phyloP scores from a whole-genome alignment of 1,140 invertebrate genomes.

The Drosophila murphyi region DNA sequence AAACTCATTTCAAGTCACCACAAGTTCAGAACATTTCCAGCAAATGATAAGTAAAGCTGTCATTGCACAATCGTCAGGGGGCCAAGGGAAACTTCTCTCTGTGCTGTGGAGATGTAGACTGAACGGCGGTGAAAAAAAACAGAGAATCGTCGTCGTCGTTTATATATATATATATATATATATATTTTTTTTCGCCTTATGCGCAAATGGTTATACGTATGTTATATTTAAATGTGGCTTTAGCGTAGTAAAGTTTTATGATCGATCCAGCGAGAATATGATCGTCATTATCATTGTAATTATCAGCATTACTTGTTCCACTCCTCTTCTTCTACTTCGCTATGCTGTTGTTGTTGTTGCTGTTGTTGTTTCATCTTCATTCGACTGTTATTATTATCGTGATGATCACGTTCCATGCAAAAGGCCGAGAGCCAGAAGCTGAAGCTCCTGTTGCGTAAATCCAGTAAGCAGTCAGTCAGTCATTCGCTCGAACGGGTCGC shows the following conservation, averaged over 20 bases:
- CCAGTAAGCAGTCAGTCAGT: constrained; percentile 68
- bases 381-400: constrained; percentile 63
- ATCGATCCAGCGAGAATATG: constrained; percentile 29
- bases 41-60: constrained; percentile 80
- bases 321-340: background rate
- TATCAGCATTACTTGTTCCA: constrained; percentile 23
- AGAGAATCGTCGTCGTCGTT: constrained; percentile 24
- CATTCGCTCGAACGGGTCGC: constrained; percentile 37
- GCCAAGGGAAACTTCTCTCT: background rate
- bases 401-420: constrained; percentile 66
- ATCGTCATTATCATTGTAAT: constrained; percentile 47
- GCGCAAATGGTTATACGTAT: constrained; percentile 64
- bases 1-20: constrained; percentile 44
- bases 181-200: constrained; percentile 31
- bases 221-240: constrained; percentile 57
- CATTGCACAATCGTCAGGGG: constrained; percentile 37
- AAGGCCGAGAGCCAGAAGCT: constrained; percentile 54
- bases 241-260: constrained; percentile 24
- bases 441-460: constrained; percentile 79
- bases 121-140: constrained; percentile 5
- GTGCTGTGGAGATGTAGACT: constrained; percentile 1
- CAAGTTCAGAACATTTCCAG: constrained; percentile 54
- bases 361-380: constrained; percentile 39
- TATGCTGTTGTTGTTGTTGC: no score
- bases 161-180: constrained; percentile 18